Evolutionary conservation across 2,888 invertebrate species (phyloP), one percentile per base, ranked within the genome.

Genomic region (Gryllus longicercus): DNA sequence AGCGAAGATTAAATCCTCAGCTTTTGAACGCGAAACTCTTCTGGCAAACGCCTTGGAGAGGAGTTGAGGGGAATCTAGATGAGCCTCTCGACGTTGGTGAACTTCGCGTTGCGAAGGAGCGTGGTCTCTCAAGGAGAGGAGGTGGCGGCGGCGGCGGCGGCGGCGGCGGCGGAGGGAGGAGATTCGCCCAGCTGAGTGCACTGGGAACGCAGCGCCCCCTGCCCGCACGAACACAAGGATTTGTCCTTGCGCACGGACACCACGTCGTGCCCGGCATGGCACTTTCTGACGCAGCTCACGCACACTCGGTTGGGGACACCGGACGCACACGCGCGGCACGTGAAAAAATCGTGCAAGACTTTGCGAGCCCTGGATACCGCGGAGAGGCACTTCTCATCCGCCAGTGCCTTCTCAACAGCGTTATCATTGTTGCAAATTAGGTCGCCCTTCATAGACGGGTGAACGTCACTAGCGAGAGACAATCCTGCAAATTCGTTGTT

Each of bases 341-440:
- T 94, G 89, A 97, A 99, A 88, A 99, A 99, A 88, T 99, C 98
- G 89, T 99, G 99, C 99, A 99, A 99, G 99, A 89, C 99, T 99
- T 84, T 98, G 98, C 82, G 99, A 99, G 88, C 99, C 85, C 97
- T 97, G 84, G 98, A 98, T 87, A 99, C 99, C 90, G 99, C 99
- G 90, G 99, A 99, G 85, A 99, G 91, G 90, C 99, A 99, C 89
- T 99, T 98, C 74, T 99, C 99, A 84, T 96, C 95, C 79, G 95
- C 93, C 50, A 99, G 98, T 49, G 99, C 99, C 87, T 97, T 97
- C 86, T 98, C 98, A 75, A 99, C 98, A 80, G 98, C 98, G 87
- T 99, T 98, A 88, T 98, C 97, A 88, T 99, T 99, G 88, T 96
- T 96, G 88, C 95, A 97, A 86, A 98, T 97, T 88, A 96, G 95